Base-by-base conservation (phyloP, 2,888 invertebrate genomes). In the Lamellibrachia columna region DNA sequence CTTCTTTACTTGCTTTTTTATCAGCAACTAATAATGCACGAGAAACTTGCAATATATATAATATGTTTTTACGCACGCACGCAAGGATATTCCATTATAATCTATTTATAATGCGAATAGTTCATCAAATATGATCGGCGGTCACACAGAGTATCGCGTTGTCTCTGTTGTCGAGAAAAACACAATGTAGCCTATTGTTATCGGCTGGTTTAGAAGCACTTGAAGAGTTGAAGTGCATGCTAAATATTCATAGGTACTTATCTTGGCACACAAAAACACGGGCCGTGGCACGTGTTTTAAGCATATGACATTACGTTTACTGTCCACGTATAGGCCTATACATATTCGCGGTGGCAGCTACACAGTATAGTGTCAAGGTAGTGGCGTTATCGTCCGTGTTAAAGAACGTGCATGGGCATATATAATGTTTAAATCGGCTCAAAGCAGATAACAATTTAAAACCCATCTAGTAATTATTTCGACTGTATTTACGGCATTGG, bases 171-270 rank as follows among this genome's bases (percentile, higher is more conserved):
- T 22, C n/a, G 75, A n/a, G n/a, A 22, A 22, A 75, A 75, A 75
- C 75, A 75, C 75, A 75, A 75, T 75, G 75, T 75, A 22, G n/a
- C 22, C 75, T 75, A 22, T 75, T 75, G 75, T 75, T 75, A 75
- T 75, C 75, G 75, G 75, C 75, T 40, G 40, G 40, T 40, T n/a
- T 75, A 75, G 75, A 75, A 75, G 75, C 75, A n/a, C 75, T 75
- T 75, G 75, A 75, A 75, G 75, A 22, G 75, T 75, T 75, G 75
- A 75, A 75, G 75, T 75, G 75, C 75, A 75, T 22, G 75, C 75
- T 75, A 75, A 75, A 75, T 75, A 75, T 75, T 75, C 75, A 75
- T 75, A 3, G 75, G 75, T 22, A 75, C 15, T 75, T 75, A 75
- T 75, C 75, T 75, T n/a, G n/a, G 75, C 75, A 75, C 75, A 75